Conservation (phyloP, 2,113 vertebrate genomes). For the Cyprinodon variegatus region DNA sequence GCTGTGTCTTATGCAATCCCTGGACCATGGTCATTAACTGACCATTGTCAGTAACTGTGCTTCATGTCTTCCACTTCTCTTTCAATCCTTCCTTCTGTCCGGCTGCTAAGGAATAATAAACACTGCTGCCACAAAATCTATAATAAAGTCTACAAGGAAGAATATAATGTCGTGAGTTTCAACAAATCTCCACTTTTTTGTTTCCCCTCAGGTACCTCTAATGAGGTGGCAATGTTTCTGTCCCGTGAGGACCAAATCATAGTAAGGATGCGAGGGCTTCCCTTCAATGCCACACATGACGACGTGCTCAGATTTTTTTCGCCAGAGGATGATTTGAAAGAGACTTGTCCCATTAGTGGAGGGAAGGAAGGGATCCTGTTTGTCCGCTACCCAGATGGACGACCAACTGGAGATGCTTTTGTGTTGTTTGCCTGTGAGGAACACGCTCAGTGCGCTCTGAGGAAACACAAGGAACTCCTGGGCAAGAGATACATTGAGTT, state of each 20-base stretch:
- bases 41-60: not conserved
- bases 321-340: constrained; percentile 58
- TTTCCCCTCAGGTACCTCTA: constrained; percentile 87
- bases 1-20: not conserved
- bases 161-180: not conserved
- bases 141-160: not conserved
- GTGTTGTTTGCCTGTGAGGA: constrained; percentile 96
- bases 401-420: constrained; percentile 96
- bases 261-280: constrained; percentile 92
- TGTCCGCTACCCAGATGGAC: constrained; percentile 93
- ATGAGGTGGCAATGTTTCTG: constrained; percentile 93
- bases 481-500: constrained; percentile 97
- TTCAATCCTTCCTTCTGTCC: not conserved
- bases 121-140: too few relatives aligned
- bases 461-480: constrained; percentile 95
- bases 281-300: constrained; percentile 90
- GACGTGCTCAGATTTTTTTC: constrained; percentile 90
- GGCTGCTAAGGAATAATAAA: not conserved
- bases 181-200: constrained; percentile 6
- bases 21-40: not conserved
- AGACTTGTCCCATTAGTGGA: constrained; percentile 86
- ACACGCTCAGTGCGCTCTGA: constrained; percentile 91
- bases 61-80: not conserved
- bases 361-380: constrained; percentile 88
- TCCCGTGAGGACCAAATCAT: constrained; percentile 95